A percentile compares a stretch with the other conserved stretches of the same genome.
These are phyloP conservation scores for Lycophotia porphyrea DNA, from an alignment of 2,888 invertebrate species.

Conservation along the genomic window DNA sequence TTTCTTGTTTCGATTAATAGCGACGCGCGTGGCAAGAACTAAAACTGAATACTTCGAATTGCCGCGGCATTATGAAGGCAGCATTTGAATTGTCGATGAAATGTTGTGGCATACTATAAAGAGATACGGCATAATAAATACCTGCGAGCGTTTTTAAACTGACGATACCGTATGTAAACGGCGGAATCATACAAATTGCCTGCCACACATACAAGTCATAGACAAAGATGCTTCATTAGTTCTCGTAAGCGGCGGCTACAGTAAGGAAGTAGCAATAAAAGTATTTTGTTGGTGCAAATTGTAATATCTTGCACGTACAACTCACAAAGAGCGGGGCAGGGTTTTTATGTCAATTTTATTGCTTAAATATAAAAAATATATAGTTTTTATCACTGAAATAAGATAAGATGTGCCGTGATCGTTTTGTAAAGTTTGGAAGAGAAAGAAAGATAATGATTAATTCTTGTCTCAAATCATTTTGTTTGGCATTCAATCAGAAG, in stretches of 20 bases:
- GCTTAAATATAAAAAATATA: constrained; percentile 41
- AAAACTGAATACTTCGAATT: too few species aligned
- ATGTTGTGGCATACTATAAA: too few species aligned
- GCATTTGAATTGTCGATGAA: too few species aligned
- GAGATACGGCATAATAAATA: too few species aligned
- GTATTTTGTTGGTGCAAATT: constrained; percentile 21
- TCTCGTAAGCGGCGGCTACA: neutral
- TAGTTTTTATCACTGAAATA: constrained; percentile 41
- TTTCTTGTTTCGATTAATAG: too few species aligned
- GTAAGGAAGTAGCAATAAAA: constrained; percentile 1
- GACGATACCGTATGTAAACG: too few species aligned
- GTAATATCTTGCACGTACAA: constrained; percentile 44
- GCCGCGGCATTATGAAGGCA: too few species aligned
- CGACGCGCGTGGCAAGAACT: too few species aligned
- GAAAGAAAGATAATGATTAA: neutral
- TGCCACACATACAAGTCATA: too few species aligned
- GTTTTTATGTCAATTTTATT: constrained; percentile 46
- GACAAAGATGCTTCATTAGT: neutral
- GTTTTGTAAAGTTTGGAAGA: constrained; percentile 5
- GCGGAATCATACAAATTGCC: too few species aligned
- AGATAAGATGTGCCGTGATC: constrained; percentile 47
- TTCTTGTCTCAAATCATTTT: neutral
- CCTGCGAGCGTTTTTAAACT: too few species aligned
- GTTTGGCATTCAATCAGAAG: neutral
- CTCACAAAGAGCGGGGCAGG: constrained; percentile 20